Evolutionary conservation across 2,888 invertebrate species (phyloP), one percentile per base, ranked within the genome.

Genomic region (Cataglyphis livida): DNA sequence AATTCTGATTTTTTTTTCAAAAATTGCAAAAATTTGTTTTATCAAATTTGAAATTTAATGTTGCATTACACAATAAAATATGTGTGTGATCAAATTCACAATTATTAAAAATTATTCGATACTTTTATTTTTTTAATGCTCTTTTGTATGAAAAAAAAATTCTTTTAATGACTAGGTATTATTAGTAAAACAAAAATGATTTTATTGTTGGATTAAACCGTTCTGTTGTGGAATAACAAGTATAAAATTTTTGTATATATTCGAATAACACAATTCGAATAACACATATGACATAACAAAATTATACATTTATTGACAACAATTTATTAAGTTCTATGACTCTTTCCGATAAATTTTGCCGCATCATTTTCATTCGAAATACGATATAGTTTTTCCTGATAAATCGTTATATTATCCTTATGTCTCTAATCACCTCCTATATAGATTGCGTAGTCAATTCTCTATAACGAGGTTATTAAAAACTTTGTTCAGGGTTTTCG

Each of bases 381-480:
- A 51, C 9, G 25, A 76, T 10, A 59, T 10, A 18, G 12, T 61
- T 6, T 35, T 78, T 59, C 1, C 9, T 54, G 28, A 76, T 41
- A 76, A 57, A 66, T 54, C 28, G 35, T 44, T 35, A 70, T 38
- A 35, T 3, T 70, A 15, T 64, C 12, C 7, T 75, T 38, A 38
- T 10, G 38, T 70, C 44, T 44, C 28, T 12, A 61, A 7, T 59
- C 32, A 68, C 0, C 65, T 51, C 9, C 1, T 38, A 48, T 64
- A 15, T 61, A 28, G 32, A 1, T 74, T 15, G 6, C 9, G 7
- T 32, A 48, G 18, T 6, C n/a, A 38, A 9, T 0, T 64, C 0
- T 64, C 12, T 66, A 57, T 66, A 12, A 74, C 32, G 18, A 70
- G 18, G 18, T 48, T 70, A 79, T 71, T 35, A 48, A 38, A 18